Percentiles rank a stretch among this genome's conserved stretches.
phyloP scores from a whole-genome alignment of 2,888 invertebrate species.

The Chesias legatella region DNA sequence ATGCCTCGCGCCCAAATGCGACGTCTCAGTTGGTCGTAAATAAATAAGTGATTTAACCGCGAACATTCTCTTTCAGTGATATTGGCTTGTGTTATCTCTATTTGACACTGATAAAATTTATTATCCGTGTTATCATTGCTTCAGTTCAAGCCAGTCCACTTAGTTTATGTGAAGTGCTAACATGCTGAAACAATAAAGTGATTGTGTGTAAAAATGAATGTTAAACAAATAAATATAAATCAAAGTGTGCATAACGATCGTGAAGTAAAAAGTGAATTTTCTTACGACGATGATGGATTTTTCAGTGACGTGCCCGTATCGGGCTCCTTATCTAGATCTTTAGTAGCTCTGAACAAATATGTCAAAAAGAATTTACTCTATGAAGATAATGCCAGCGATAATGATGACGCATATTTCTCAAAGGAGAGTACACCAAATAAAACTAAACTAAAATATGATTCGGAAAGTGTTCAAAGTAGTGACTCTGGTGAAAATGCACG shows the following conservation, averaged over 20 bases:
- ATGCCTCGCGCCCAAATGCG: slow-evolving; percentile 51
- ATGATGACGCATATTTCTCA: slow-evolving; percentile 65
- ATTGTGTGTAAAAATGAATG: slow-evolving; percentile 40
- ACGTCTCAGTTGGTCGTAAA: slow-evolving; percentile 41
- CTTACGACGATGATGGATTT: slow-evolving; percentile 62
- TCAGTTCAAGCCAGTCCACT: slow-evolving; percentile 45
- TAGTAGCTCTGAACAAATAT: slow-evolving; percentile 66
- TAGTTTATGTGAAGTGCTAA: slow-evolving; percentile 40
- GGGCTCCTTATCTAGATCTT: slow-evolving; percentile 62
- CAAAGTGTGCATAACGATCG: slow-evolving; percentile 24
- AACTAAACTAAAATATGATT: slow-evolving; percentile 58
- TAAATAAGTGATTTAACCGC: slow-evolving; percentile 33
- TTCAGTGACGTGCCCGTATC: slow-evolving; percentile 61
- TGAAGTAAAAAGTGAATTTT: slow-evolving; percentile 30
- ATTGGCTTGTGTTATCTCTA: slow-evolving; percentile 54
- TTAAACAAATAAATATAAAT: slow-evolving; percentile 29
- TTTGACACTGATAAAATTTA: slow-evolving; percentile 47
- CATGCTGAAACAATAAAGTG: slow-evolving; percentile 33
- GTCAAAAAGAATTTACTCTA: slow-evolving; percentile 68
- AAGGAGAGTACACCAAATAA: slow-evolving; percentile 70
- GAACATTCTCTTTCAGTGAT: slow-evolving; percentile 29
- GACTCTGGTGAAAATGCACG: slow-evolving; percentile 40
- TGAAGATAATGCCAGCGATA: slow-evolving; percentile 50
- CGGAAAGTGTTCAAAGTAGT: slow-evolving; percentile 56
- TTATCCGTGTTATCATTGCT: slow-evolving; percentile 49